Percentiles rank a stretch among this genome's conserved stretches.
Conservation (phyloP, 2,888 invertebrate species). For the Chrysodeixis includens region DNA sequence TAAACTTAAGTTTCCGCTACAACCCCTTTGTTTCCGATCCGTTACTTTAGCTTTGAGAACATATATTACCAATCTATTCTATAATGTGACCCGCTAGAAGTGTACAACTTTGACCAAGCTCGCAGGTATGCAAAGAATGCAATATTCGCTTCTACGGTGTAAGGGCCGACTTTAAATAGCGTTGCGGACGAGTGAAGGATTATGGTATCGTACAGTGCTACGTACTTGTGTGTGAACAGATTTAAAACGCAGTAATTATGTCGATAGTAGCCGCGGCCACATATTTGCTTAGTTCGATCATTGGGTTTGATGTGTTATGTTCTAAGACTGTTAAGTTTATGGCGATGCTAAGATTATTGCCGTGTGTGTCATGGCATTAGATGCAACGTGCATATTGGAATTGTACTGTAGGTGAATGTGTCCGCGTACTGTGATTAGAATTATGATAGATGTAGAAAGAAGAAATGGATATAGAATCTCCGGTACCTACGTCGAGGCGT, state of each 20-base stretch:
- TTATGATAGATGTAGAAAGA: not conserved
- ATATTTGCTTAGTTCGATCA: slow-evolving; percentile 40
- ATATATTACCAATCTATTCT: too few relatives aligned
- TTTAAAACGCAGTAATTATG: slow-evolving; percentile 58
- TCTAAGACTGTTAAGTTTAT: slow-evolving; percentile 6
- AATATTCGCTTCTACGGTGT: slow-evolving; percentile 86
- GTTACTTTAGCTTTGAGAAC: too few relatives aligned
- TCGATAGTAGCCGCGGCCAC: slow-evolving; percentile 35
- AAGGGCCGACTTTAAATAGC: slow-evolving; percentile 84
- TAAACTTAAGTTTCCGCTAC: too few relatives aligned
- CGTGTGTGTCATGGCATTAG: slow-evolving; percentile 15
- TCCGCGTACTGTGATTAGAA: not conserved
- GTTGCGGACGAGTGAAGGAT: slow-evolving; percentile 79
- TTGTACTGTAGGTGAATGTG: not conserved
- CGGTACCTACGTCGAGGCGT: too few relatives aligned
- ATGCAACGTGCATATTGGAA: not conserved
- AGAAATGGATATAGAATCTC: too few relatives aligned
- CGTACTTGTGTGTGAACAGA: slow-evolving; percentile 56
- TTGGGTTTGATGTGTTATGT: slow-evolving; percentile 11
- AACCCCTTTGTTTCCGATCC: too few relatives aligned
- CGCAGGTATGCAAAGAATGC: slow-evolving; percentile 81
- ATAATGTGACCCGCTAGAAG: too few relatives aligned
- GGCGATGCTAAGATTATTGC: slow-evolving; percentile 6
- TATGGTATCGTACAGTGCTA: slow-evolving; percentile 74
- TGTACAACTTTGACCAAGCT: slow-evolving; percentile 57